These are phyloP conservation scores for Petromus typicus DNA, from an alignment of 2,113 vertebrate genomes.

Conservation along the genomic window DNA sequence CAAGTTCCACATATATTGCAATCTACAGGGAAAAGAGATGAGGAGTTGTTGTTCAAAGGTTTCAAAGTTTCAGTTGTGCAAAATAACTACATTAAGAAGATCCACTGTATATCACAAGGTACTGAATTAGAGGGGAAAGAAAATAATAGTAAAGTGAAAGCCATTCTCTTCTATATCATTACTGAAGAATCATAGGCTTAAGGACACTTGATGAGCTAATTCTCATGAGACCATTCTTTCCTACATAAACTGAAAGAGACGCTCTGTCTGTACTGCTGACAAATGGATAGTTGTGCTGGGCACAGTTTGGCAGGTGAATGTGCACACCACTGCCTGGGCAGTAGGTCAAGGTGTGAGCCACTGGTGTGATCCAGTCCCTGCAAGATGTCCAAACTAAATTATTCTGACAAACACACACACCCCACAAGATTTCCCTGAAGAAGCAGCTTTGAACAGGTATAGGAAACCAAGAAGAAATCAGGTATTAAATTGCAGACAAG, in stretches of 20 bases:
- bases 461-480: neutral
- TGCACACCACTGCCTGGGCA: neutral
- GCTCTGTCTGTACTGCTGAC: neutral
- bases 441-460: neutral
- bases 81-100: neutral
- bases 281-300: neutral
- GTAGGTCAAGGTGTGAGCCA: neutral
- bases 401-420: neutral
- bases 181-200: neutral
- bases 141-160: neutral
- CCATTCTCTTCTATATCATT: neutral
- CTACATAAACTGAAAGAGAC: neutral
- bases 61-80: neutral
- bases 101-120: neutral
- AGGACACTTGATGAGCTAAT: neutral
- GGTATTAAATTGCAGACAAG: accelerated
- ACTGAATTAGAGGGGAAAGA: neutral
- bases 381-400: neutral
- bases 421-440: neutral
- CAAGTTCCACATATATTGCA: neutral
- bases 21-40: neutral
- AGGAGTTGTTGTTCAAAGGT: neutral
- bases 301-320: neutral
- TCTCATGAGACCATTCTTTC: neutral
- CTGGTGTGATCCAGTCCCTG: neutral